Percentiles rank a stretch among this genome's conserved stretches.
These are phyloP conservation scores for Vanessa tameamea DNA, from an alignment of 1,140 invertebrate genomes.

Conservation along the genomic window DNA sequence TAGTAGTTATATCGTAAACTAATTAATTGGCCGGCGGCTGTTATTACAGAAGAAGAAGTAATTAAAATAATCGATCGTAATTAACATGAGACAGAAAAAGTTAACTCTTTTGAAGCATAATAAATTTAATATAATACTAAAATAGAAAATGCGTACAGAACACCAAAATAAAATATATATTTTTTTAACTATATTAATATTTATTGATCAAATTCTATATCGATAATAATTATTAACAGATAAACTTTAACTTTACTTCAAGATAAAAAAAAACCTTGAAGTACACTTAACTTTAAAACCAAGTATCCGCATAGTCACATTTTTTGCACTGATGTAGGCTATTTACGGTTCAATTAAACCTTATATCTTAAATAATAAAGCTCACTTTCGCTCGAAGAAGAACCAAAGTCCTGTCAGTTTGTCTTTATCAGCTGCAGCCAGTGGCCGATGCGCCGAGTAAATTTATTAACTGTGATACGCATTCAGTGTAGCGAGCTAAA, in stretches of 20 bases:
- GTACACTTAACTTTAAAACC: constrained; percentile 27
- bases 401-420: constrained; percentile 49
- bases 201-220: neutral
- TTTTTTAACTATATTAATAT: neutral
- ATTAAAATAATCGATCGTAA: constrained; percentile 24
- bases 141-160: too few relatives aligned
- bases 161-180: too few relatives aligned
- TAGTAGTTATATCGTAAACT: constrained; percentile 19
- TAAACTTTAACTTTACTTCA: constrained; percentile 4
- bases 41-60: constrained; percentile 8
- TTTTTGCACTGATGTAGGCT: constrained; percentile 21
- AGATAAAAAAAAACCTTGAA: constrained; percentile 17
- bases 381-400: constrained; percentile 40
- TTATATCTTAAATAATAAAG: constrained; percentile 35
- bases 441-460: constrained; percentile 64
- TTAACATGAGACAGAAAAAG: neutral
- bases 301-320: constrained; percentile 33
- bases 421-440: constrained; percentile 67
- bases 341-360: neutral
- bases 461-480: constrained; percentile 80
- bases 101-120: too few relatives aligned
- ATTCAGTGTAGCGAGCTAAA: constrained; percentile 75
- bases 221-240: constrained; percentile 3
- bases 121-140: too few relatives aligned
- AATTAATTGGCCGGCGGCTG: constrained; percentile 24